A percentile compares a stretch with the other conserved stretches of the same genome.
Evolutionary conservation across 92 coral and sea anemone species (phyloP).

Genomic region (Micromussa lordhowensis): DNA sequence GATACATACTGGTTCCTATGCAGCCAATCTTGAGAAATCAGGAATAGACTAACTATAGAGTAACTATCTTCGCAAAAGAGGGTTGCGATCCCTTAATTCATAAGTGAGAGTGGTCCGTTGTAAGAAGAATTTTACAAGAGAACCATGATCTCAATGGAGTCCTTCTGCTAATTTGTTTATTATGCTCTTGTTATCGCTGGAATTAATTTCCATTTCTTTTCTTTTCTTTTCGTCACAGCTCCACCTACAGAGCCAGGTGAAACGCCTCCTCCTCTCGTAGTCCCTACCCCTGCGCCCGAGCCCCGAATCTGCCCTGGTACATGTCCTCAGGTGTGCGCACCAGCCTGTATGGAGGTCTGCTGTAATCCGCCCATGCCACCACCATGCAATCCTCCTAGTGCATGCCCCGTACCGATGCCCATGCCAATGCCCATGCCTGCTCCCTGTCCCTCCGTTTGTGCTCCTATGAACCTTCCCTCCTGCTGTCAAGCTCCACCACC

Average conservation of each 20-base stretch:
- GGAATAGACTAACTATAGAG: too few species aligned
- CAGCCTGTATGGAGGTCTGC: constrained; percentile 79
- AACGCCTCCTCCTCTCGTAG: constrained; percentile 78
- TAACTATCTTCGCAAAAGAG: background rate
- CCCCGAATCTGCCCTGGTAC: constrained; percentile 80
- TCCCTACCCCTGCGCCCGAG: constrained; percentile 72
- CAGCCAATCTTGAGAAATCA: too few species aligned
- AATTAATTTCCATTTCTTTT: background rate
- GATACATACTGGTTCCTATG: too few species aligned
- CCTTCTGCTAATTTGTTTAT: background rate
- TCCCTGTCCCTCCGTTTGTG: constrained; percentile 69
- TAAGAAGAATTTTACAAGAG: background rate
- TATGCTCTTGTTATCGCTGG: background rate
- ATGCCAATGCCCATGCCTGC: constrained; percentile 56
- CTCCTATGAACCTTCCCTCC: constrained; percentile 67
- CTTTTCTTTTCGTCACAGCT: constrained; percentile 29
- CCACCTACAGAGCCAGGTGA: constrained; percentile 58
- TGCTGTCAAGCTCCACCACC: constrained; percentile 72
- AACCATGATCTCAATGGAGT: background rate
- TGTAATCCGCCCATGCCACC: constrained; percentile 67
- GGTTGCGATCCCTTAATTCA: too few species aligned
- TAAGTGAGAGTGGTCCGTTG: background rate
- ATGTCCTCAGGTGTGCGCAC: constrained; percentile 86
- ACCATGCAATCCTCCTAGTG: constrained; percentile 38
- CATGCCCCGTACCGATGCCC: constrained; percentile 55